Conservation (phyloP, 2,797 vertebrate genomes). For the Clarias laeviceps region DNA sequence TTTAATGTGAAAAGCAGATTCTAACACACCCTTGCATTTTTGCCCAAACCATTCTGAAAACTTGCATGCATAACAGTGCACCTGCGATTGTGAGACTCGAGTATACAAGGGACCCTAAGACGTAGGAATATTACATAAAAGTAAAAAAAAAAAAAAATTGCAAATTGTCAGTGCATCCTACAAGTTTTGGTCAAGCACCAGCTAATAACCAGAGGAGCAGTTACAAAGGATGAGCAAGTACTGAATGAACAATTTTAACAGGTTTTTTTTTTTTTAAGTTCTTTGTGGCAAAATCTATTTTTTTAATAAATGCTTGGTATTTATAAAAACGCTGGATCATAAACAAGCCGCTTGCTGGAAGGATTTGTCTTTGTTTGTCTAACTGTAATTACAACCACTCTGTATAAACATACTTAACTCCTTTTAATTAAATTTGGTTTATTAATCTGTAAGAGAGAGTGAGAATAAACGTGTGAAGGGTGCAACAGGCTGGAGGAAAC, state of each 20-base stretch:
- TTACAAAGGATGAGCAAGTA: not conserved
- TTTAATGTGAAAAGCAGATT: not conserved
- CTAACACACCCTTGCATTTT: not conserved
- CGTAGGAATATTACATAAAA: not conserved
- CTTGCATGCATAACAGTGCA: not conserved
- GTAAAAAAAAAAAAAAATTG: not conserved
- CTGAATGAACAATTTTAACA: not conserved
- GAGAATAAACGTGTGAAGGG: not conserved
- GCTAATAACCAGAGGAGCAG: not conserved
- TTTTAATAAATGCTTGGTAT: not conserved
- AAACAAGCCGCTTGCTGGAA: constrained; percentile 53
- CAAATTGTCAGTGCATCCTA: no score
- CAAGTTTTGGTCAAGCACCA: not conserved
- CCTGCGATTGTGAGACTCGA: not conserved
- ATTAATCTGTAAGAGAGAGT: constrained; percentile 67
- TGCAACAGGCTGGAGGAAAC: constrained; percentile 34
- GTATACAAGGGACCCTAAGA: not conserved
- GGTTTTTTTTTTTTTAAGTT: no score
- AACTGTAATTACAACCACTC: constrained; percentile 71
- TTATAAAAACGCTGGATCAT: not conserved
- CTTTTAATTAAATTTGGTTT: constrained; percentile 77
- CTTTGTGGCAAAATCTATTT: not conserved
- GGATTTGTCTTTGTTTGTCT: constrained; percentile 72
- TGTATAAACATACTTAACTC: constrained; percentile 68
- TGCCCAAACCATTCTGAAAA: not conserved